Conservation (phyloP, 2,113 vertebrate genomes). For the Hyla sarda region DNA sequence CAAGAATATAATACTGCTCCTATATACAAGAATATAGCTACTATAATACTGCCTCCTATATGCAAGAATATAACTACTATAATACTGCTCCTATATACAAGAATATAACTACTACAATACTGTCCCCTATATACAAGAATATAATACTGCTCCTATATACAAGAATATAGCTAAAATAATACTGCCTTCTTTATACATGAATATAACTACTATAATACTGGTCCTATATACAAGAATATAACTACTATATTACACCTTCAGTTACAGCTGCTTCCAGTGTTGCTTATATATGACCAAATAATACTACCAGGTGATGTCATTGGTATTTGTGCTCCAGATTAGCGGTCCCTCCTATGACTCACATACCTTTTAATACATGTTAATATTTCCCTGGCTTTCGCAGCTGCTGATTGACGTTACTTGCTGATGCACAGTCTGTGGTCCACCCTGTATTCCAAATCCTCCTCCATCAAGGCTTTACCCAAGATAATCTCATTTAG, state of each 20-base stretch:
- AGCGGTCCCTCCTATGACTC: neutral
- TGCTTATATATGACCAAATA: neutral
- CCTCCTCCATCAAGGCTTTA: conserved; percentile 46
- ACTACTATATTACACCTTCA: neutral
- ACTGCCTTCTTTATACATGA: no score
- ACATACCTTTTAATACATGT: conserved; percentile 36
- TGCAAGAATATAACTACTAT: neutral
- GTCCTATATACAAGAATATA: neutral
- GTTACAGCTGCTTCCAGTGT: neutral
- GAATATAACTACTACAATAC: neutral
- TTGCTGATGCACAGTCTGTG: conserved; percentile 46
- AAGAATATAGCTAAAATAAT: neutral
- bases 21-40: neutral
- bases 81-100: neutral
- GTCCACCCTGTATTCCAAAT: conserved; percentile 35
- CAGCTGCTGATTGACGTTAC: conserved; percentile 25
- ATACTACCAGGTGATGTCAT: conserved; percentile 3
- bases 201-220: neutral
- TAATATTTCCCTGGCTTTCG: conserved; percentile 32
- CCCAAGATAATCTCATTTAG: conserved; percentile 36
- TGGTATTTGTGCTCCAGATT: neutral
- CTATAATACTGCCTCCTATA: neutral
- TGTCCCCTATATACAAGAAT: neutral
- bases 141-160: neutral
- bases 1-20: neutral